phyloP scores from a whole-genome alignment of 2,888 invertebrate genomes.

The Trichacis sp. region DNA sequence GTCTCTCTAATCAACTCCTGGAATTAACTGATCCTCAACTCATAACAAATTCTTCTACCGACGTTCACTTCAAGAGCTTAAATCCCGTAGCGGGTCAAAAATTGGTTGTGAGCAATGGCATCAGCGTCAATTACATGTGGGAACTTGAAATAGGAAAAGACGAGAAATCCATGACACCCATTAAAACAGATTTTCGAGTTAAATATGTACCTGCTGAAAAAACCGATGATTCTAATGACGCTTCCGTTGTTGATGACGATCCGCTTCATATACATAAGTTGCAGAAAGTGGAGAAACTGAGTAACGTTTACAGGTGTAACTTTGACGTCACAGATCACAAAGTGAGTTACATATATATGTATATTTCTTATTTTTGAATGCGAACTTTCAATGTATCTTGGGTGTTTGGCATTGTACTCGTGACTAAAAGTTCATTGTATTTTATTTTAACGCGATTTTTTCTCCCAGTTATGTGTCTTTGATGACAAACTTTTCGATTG shows the following conservation, averaged over 20 bases:
- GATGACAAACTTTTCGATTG: too few species aligned
- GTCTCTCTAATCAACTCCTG: conserved; percentile 69
- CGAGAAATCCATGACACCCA: conserved; percentile 65
- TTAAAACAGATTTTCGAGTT: conserved; percentile 76
- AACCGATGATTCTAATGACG: conserved; percentile 55
- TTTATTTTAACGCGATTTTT: too few species aligned
- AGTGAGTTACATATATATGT: too few species aligned
- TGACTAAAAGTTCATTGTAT: too few species aligned
- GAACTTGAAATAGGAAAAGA: conserved; percentile 71
- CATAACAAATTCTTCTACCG: conserved; percentile 73
- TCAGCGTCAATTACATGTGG: conserved; percentile 87
- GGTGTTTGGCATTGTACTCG: too few species aligned
- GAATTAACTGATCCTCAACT: conserved; percentile 67
- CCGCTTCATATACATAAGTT: conserved; percentile 65
- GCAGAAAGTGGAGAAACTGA: conserved; percentile 69
- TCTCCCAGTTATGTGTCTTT: too few species aligned
- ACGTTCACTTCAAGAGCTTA: conserved; percentile 75
- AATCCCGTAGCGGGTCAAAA: conserved; percentile 75
- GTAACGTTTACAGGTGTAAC: conserved; percentile 72
- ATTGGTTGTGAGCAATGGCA: conserved; percentile 80
- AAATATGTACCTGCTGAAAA: conserved; percentile 70
- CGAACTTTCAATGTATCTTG: too few species aligned
- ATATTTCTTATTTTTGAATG: too few species aligned
- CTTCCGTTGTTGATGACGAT: conserved; percentile 58
- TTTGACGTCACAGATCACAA: conserved; percentile 87